Evolutionary conservation across 2,888 invertebrate species (phyloP).

Genomic region (Exocentrus adspersus): DNA sequence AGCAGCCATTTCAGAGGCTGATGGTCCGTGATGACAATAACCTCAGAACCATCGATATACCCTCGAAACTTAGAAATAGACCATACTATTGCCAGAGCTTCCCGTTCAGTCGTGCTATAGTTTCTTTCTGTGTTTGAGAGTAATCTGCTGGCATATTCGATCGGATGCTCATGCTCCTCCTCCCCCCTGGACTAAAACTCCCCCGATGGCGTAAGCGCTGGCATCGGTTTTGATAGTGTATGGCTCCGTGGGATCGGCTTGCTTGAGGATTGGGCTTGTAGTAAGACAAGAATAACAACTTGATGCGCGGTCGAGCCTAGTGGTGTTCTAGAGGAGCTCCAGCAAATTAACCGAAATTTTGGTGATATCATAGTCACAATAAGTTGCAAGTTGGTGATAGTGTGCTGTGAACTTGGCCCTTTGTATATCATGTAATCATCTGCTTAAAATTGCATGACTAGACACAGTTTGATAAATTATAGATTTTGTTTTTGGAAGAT

Average conservation of each 20-base stretch:
- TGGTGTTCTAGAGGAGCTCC: too few species aligned
- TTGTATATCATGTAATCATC: too few species aligned
- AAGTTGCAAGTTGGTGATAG: too few species aligned
- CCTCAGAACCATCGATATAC: not conserved
- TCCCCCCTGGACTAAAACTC: constrained; percentile 44
- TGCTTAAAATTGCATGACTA: too few species aligned
- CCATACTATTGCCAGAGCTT: constrained; percentile 50
- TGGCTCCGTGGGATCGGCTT: constrained; percentile 32
- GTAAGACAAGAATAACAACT: constrained; percentile 32
- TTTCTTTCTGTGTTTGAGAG: constrained; percentile 46
- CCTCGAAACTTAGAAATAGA: constrained; percentile 36
- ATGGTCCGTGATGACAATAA: constrained; percentile 42
- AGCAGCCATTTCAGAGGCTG: constrained; percentile 63
- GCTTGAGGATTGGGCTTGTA: constrained; percentile 39
- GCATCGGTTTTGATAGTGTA: constrained; percentile 46
- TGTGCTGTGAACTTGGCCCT: too few species aligned
- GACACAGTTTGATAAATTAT: too few species aligned
- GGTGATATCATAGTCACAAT: too few species aligned
- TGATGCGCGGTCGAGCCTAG: too few species aligned
- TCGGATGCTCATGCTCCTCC: constrained; percentile 41
- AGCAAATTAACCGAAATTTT: too few species aligned
- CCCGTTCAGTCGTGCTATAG: constrained; percentile 46
- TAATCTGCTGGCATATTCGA: constrained; percentile 50
- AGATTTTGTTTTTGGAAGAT: too few species aligned
- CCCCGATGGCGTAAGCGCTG: constrained; percentile 34